phyloP scores from a whole-genome alignment of 2,888 invertebrate species.

The Maniola hyperantus region DNA sequence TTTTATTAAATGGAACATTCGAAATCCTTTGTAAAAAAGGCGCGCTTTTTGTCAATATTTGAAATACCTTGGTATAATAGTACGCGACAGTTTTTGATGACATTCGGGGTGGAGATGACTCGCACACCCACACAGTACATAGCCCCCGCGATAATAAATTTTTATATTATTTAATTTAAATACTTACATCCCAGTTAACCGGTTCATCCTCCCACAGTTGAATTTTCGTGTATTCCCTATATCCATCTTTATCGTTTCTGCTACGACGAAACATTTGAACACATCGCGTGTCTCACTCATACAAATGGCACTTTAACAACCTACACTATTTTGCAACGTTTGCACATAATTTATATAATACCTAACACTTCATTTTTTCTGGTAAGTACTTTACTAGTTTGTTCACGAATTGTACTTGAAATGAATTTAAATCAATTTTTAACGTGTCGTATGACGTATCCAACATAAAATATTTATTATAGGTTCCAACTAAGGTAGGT shows the following conservation, averaged over 20 bases:
- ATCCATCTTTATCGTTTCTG: slow-evolving; percentile 53
- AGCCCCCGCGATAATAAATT: no score
- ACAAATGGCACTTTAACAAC: neutral
- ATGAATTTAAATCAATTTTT: neutral
- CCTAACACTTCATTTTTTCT: neutral
- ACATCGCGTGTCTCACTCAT: slow-evolving; percentile 24
- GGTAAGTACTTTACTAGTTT: neutral
- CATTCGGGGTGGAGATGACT: no score
- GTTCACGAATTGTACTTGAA: neutral
- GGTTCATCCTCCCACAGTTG: slow-evolving; percentile 55
- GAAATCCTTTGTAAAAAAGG: no score
- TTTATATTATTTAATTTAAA: no score
- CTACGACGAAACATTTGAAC: slow-evolving; percentile 66
- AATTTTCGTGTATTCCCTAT: slow-evolving; percentile 56
- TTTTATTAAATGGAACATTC: no score
- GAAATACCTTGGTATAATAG: no score
- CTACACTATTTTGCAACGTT: neutral
- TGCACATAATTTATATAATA: neutral
- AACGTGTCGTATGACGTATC: neutral
- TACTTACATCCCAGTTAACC: slow-evolving; percentile 32
- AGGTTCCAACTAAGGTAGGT: no score
- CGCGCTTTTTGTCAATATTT: no score
- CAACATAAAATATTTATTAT: neutral
- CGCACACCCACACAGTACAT: no score
- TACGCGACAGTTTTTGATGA: no score